Evolutionary conservation across 2,113 vertebrate genomes (phyloP), one percentile per base, ranked within the genome.

Genomic region (Corythoichthys intestinalis): DNA sequence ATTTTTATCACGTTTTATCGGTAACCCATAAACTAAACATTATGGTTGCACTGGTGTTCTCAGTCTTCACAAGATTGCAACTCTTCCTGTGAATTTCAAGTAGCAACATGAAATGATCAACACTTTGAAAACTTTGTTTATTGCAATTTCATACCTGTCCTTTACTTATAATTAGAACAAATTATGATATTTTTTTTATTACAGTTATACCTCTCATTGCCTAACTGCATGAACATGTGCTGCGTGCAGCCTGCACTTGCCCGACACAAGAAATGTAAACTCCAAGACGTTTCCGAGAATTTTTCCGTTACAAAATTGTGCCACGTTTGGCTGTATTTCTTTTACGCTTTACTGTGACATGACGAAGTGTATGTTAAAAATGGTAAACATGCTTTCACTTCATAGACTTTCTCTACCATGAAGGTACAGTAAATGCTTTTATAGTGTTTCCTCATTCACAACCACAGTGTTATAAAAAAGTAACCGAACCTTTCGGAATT

Each of bases 131-230:
- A 60, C 5, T n/a, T 7, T 39, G 9, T 37, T 60, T 85, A 69
- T 80, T 71, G 54, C 12, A 81, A 52, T 88, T 86, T 88, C 86
- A 87, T 90, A 80, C 72, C 83, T 82, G 86, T 84, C 70, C 84
- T 88, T 86, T 82, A 54, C 83, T 90, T 91, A 80, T 91, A 92
- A 93, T 94, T 81, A 80, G 87, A 93, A 92, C 91, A 73, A 85
- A 91, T 93, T 92, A 92, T 85, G 85, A 90, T 94, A 91, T 91
- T 92, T 92, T 86, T 91, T 83, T 94, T 92, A 92, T 92, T 91
- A 80, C 75, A 72, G 82, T 83, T 75, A 81, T 72, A 73, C 76
- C 84, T 85, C 6, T 90, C 71, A 75, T 80, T 86, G 20, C 10
- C 20, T 34, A 0, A 8, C 53, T 0, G 53, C 53, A 54, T 20